Conservation (phyloP, 37 sponge, comb jelly and placozoan genomes). For the Bolinopsis microptera region DNA sequence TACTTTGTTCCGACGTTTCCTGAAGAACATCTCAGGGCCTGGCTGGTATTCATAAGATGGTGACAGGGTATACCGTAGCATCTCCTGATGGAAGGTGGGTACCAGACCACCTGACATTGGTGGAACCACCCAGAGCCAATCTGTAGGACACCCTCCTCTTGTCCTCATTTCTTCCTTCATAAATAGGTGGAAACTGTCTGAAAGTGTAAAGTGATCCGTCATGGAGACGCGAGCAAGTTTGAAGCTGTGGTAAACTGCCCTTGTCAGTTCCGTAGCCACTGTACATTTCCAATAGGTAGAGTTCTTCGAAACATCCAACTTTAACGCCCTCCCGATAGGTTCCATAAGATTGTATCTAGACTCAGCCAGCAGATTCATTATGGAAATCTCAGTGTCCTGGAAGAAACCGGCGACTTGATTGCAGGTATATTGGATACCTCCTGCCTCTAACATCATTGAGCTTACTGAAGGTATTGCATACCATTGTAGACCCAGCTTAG, state of each 20-base stretch:
- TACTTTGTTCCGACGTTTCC: background rate
- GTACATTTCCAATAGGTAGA: slow-evolving; percentile 85
- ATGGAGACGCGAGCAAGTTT: slow-evolving; percentile 77
- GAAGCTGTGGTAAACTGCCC: slow-evolving; percentile 77
- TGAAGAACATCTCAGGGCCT: background rate
- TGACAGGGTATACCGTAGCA: slow-evolving; percentile 79
- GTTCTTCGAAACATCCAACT: slow-evolving; percentile 71
- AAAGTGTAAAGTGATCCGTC: slow-evolving; percentile 79
- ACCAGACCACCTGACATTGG: slow-evolving; percentile 79
- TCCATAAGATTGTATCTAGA: slow-evolving; percentile 82
- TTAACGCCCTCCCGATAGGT: slow-evolving; percentile 64
- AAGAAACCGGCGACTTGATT: slow-evolving; percentile 88
- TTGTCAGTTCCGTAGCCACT: slow-evolving; percentile 81
- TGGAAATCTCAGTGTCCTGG: slow-evolving; percentile 82
- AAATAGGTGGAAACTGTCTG: slow-evolving; percentile 80
- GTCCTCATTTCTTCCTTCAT: slow-evolving; percentile 78
- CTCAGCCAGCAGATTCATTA: slow-evolving; percentile 73
- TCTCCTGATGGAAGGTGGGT: slow-evolving; percentile 86
- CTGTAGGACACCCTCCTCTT: slow-evolving; percentile 88
- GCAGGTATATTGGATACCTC: slow-evolving; percentile 82
- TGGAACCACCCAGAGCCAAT: slow-evolving; percentile 96
- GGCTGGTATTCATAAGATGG: slow-evolving; percentile 88
- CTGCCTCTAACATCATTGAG: slow-evolving; percentile 77
- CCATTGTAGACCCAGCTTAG: slow-evolving; percentile 77
- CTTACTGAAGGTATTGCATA: slow-evolving; percentile 87